Conservation (phyloP, 2,888 invertebrate species). For the Selenia dentaria region DNA sequence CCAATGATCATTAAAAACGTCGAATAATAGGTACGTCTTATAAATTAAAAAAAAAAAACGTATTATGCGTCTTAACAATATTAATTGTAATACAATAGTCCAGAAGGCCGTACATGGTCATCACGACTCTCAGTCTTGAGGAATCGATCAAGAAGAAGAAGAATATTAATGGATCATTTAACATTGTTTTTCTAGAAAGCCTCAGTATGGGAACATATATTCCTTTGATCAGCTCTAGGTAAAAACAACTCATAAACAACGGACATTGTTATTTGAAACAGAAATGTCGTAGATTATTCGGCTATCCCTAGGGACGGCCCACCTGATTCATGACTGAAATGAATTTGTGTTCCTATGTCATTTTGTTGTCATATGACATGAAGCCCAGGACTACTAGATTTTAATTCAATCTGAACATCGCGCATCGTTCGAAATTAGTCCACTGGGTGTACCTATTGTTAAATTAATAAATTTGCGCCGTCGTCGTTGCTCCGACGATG, state of each 20-base stretch:
- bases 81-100: too few species aligned
- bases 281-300: constrained; percentile 1
- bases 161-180: too few species aligned
- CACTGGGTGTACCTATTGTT: constrained; percentile 38
- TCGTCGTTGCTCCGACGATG: constrained; percentile 15
- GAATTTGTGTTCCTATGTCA: constrained; percentile 17
- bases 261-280: constrained; percentile 9
- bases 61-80: too few species aligned
- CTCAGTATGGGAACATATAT: too few species aligned
- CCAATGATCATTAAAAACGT: too few species aligned
- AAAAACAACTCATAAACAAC: constrained; percentile 3
- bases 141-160: too few species aligned
- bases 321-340: constrained; percentile 25
- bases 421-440: constrained; percentile 38
- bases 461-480: constrained; percentile 38
- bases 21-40: too few species aligned
- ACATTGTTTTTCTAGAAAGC: too few species aligned
- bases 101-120: too few species aligned
- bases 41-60: too few species aligned
- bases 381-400: constrained; percentile 30
- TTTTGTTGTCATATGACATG: constrained; percentile 23
- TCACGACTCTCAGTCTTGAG: too few species aligned
- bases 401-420: constrained; percentile 32
- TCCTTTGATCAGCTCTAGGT: not conserved
- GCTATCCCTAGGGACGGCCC: constrained; percentile 3